Percentiles rank a stretch among this genome's conserved stretches.
Evolutionary conservation across 2,113 vertebrate genomes (phyloP).

Genomic region (Todiramphus chloris): DNA sequence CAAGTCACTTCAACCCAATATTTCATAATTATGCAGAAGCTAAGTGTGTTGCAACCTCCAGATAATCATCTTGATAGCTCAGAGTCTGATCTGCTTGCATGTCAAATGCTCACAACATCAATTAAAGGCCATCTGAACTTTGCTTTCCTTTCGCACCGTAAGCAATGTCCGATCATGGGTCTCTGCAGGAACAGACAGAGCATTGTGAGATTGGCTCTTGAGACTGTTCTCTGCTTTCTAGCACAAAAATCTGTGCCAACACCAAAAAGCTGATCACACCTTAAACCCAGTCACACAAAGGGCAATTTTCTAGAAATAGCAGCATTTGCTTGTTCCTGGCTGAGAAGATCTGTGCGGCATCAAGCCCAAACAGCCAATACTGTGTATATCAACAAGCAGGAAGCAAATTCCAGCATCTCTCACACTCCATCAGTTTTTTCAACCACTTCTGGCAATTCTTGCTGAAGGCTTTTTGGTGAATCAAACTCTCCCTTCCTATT

Average conservation of each 20-base stretch:
- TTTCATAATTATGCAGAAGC: background rate
- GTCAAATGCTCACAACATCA: background rate
- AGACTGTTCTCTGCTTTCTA: background rate
- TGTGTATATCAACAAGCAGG: background rate
- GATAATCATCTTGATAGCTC: background rate
- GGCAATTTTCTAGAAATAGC: background rate
- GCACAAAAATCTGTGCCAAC: background rate
- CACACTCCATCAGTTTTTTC: background rate
- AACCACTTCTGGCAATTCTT: background rate
- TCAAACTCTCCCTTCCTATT: background rate
- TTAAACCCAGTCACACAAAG: background rate
- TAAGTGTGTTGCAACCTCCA: background rate
- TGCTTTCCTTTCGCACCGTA: background rate
- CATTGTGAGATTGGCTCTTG: background rate
- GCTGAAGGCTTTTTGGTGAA: background rate
- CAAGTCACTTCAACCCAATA: background rate
- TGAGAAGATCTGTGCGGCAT: background rate
- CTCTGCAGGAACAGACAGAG: background rate
- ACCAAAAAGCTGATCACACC: slow-evolving; percentile 1
- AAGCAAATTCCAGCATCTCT: background rate
- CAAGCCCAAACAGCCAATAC: background rate
- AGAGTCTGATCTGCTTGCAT: background rate
- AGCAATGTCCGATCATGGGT: rapidly evolving
- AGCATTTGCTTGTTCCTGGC: background rate
- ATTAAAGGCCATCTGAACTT: background rate